Evolutionary conservation across 2,888 invertebrate genomes (phyloP).

Genomic region (Clusia tigrina): DNA sequence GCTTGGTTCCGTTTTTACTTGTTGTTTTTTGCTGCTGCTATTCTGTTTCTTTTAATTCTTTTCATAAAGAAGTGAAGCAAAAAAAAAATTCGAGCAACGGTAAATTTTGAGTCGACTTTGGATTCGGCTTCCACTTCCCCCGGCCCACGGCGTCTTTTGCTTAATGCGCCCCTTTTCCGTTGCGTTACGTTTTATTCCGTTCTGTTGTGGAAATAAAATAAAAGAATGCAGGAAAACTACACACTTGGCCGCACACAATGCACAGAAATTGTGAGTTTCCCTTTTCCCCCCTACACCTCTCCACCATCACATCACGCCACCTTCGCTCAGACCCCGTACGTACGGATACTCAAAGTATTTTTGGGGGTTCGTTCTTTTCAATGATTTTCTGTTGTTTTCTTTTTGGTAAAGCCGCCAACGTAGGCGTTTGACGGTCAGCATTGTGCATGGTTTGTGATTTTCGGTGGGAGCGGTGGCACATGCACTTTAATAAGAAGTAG

Average conservation of each 20-base stretch:
- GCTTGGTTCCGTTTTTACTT: neutral
- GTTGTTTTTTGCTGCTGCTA: constrained; percentile 16
- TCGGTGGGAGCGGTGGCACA: constrained; percentile 16
- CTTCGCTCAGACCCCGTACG: neutral
- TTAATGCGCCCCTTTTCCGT: constrained; percentile 15
- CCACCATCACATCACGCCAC: neutral
- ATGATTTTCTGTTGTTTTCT: constrained; percentile 8
- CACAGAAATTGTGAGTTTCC: constrained; percentile 17
- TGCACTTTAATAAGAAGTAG: neutral
- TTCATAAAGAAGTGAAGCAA: neutral
- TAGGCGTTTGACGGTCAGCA: constrained; percentile 12
- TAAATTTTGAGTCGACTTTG: constrained; percentile 24
- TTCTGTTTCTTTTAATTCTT: neutral
- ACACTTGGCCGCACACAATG: constrained; percentile 30
- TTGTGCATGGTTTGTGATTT: constrained; percentile 2
- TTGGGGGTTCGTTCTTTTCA: constrained; percentile 1
- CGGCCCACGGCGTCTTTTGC: constrained; percentile 8
- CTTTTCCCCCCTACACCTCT: neutral
- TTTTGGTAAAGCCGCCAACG: constrained; percentile 1
- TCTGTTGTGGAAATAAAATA: constrained; percentile 8
- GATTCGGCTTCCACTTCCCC: constrained; percentile 21
- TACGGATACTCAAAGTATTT: too few species aligned
- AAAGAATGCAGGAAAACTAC: constrained; percentile 21
- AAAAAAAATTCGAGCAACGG: constrained; percentile 23
- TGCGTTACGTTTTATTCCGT: too few species aligned